Base-by-base conservation (phyloP, 37 sponge, comb jelly and placozoan genomes). In the Beroe ovata region DNA sequence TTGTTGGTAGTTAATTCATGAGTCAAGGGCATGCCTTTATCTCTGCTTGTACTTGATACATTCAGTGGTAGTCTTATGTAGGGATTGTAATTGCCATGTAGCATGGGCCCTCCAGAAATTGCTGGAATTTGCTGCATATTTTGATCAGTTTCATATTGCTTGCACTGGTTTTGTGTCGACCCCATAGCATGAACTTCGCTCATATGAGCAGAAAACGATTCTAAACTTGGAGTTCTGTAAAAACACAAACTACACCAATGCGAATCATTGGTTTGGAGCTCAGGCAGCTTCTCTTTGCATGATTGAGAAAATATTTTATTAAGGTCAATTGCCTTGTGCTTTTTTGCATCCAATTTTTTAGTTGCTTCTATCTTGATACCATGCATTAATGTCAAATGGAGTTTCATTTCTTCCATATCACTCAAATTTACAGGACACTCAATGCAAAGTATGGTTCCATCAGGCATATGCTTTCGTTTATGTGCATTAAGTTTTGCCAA, bases 361-460 rank as follows among this genome's bases (percentile, higher is more conserved):
- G 54, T 66, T 26, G 69, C 69, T 29, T 66, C 69, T 18, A 66
- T 66, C 14, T 66, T 30, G 3, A 66, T 30, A 66, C 69, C 69
- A 32, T 66, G 69, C 69, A 66, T 66, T 1, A 66, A 30, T 30
- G 30, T 66, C 69, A 66, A 34, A 32, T 66, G 69, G 2, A 25
- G 16, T 30, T 66, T 66, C 69, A 66, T 66, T 66, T 66, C 69
- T 3, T 32, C 84, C 84, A 77, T 77, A 77, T 36, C 41, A 4
- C 23, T 30, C 54, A 42, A 4, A n/a, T 8, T 41, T 20, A 77
- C 42, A 19, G 35, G 35, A 35, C 84, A 77, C 4, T 36, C 16
- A 21, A 19, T 14, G 21, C 84, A 77, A 6, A 42, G 42, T 39
- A 77, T 77, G 2, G 28, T 41, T 1, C 84, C 84, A 77, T 77